Conservation (phyloP, 2,113 vertebrate genomes). For the Pluvialis apricaria region DNA sequence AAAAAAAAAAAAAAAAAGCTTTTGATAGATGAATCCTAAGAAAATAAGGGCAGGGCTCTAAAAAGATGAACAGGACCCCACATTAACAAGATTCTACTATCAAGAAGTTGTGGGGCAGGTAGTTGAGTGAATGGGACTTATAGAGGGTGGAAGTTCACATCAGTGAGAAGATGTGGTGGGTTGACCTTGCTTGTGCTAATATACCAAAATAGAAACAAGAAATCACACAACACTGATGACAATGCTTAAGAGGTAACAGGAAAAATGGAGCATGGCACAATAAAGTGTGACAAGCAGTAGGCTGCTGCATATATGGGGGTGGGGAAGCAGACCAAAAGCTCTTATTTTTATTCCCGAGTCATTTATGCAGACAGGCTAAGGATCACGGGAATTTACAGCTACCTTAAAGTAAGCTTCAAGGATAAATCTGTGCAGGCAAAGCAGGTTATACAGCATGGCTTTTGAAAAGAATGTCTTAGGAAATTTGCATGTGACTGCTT, state of each 20-base stretch:
- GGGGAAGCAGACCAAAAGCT: not conserved
- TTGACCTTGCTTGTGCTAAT: not conserved
- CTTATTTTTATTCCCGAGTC: not conserved
- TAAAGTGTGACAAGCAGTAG: not conserved
- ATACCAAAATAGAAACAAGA: not conserved
- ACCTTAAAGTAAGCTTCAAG: not conserved
- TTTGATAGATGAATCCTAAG: not conserved
- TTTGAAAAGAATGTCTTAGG: not conserved
- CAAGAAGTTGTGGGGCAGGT: not conserved
- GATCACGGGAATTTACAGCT: not conserved
- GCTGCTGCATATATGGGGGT: not conserved
- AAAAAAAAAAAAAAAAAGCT: not conserved
- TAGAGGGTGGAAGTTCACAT: not conserved
- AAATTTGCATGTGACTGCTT: not conserved
- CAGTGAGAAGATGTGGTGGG: not conserved
- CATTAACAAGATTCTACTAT: not conserved
- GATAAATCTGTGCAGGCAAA: not conserved
- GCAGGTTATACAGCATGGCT: not conserved
- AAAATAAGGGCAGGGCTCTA: not conserved
- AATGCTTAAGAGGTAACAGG: not conserved
- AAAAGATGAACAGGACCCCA: not conserved
- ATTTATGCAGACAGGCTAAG: not conserved
- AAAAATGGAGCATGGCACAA: not conserved
- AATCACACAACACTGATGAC: not conserved
- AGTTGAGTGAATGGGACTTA: not conserved